Evolutionary conservation across 2,888 invertebrate species (phyloP).

Genomic region (Cecidostiba fungosa): DNA sequence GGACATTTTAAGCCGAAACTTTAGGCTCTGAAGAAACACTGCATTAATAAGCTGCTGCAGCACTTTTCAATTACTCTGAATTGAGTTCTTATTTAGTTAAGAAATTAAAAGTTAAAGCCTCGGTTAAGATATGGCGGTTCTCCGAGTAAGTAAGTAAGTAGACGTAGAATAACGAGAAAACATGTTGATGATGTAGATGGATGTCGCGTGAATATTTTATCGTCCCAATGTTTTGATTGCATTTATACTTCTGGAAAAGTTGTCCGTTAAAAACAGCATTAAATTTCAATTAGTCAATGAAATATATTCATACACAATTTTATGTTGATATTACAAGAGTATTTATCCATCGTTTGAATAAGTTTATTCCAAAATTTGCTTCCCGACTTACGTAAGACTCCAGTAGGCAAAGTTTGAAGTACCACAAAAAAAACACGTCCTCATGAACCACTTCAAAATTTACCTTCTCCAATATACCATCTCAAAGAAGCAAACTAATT

Average conservation of each 20-base stretch:
- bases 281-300: too few relatives aligned
- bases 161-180: not conserved
- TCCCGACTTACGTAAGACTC: too few relatives aligned
- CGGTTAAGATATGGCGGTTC: not conserved
- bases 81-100: not conserved
- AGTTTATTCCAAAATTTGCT: too few relatives aligned
- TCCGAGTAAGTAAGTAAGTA: not conserved
- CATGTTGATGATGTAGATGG: not conserved
- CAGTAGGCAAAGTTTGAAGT: not conserved
- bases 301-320: too few relatives aligned
- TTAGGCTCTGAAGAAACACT: not conserved
- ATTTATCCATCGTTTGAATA: too few relatives aligned
- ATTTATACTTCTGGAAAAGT: too few relatives aligned
- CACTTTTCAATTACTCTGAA: not conserved
- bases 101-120: not conserved
- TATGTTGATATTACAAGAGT: too few relatives aligned
- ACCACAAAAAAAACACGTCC: not conserved
- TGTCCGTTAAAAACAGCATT: too few relatives aligned
- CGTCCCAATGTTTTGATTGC: not conserved
- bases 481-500: not conserved
- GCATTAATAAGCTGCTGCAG: not conserved
- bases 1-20: constrained; percentile 19
- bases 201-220: not conserved
- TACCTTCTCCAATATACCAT: not conserved
- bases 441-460: not conserved